Percentiles rank a stretch among this genome's conserved stretches.
Conservation (phyloP, 2,888 invertebrate species). For the Tenodera sinensis region DNA sequence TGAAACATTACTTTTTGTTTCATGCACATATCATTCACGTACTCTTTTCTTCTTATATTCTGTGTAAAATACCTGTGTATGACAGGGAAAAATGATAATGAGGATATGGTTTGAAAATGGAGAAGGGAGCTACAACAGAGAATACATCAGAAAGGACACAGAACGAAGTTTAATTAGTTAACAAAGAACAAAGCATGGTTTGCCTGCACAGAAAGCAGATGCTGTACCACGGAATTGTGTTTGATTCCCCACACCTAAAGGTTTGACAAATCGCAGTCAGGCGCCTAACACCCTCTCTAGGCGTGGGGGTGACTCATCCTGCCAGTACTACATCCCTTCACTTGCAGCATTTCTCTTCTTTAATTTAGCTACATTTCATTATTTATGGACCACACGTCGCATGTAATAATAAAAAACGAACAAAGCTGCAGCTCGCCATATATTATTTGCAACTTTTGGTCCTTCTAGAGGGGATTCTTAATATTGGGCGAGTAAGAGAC, state of each 20-base stretch:
- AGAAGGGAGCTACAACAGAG: not conserved
- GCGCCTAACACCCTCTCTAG: not conserved
- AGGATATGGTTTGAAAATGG: not conserved
- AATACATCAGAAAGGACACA: not conserved
- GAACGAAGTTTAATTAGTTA: not conserved
- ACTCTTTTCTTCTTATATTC: too few species aligned
- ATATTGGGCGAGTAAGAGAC: too few species aligned
- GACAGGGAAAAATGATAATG: not conserved
- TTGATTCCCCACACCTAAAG: not conserved
- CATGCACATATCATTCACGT: too few species aligned
- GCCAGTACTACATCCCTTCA: not conserved
- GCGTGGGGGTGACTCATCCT: not conserved
- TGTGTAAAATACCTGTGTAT: not conserved
- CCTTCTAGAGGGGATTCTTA: not conserved
- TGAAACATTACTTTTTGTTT: too few species aligned
- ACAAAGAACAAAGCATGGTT: not conserved
- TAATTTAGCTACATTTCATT: not conserved
- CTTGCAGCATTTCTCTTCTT: not conserved
- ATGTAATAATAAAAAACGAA: not conserved
- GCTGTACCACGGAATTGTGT: not conserved
- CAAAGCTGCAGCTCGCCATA: not conserved
- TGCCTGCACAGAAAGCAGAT: not conserved
- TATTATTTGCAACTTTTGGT: not conserved
- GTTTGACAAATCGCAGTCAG: not conserved
- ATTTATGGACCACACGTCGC: not conserved